phyloP scores from a whole-genome alignment of 2,888 invertebrate genomes.

The Erannis defoliaria region DNA sequence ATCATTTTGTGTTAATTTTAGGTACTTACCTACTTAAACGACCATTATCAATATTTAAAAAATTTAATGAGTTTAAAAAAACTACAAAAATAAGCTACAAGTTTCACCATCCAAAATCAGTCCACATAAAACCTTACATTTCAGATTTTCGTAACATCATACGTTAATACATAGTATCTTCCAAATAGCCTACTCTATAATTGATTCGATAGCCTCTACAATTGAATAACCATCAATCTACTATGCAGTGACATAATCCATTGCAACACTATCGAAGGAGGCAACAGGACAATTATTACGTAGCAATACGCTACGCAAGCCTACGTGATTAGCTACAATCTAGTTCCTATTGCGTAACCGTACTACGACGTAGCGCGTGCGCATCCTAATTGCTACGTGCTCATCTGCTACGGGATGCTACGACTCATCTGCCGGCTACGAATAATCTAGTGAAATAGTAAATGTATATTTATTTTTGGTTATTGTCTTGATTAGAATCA shows the following conservation, averaged over 20 bases:
- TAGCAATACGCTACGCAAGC: conserved; percentile 40
- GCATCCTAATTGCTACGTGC: conserved; percentile 32
- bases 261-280: conserved; percentile 17
- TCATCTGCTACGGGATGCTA: conserved; percentile 32
- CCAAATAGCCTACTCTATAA: neutral
- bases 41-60: too few relatives aligned
- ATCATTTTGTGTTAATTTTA: too few relatives aligned
- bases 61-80: too few relatives aligned
- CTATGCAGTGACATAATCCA: conserved; percentile 29
- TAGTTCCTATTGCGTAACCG: conserved; percentile 34
- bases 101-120: neutral
- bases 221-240: conserved; percentile 28
- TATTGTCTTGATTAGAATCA: too few relatives aligned
- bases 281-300: conserved; percentile 28
- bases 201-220: conserved; percentile 17
- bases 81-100: too few relatives aligned
- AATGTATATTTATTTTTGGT: neutral
- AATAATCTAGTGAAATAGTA: neutral
- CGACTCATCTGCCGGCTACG: conserved; percentile 21
- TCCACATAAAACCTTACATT: neutral
- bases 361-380: conserved; percentile 38
- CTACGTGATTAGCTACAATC: conserved; percentile 36
- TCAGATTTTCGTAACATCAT: neutral
- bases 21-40: too few relatives aligned
- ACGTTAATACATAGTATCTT: too few relatives aligned